Conservation (phyloP, 2,888 invertebrate species). For the Drosophila basisetae region DNA sequence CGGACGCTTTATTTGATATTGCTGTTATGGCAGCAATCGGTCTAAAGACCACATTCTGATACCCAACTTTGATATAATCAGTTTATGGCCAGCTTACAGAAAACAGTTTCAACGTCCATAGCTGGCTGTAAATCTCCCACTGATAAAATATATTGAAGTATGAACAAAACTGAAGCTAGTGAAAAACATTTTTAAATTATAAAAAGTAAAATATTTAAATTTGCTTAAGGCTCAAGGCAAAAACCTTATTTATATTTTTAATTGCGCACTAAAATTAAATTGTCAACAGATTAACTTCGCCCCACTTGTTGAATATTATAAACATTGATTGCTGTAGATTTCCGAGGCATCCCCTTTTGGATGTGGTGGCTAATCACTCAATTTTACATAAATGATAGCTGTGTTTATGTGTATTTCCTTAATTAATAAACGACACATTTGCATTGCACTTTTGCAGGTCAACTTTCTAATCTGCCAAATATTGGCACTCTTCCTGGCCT, state of each 20-base stretch:
- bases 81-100: background rate
- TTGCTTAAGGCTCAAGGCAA: too few species aligned
- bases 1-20: background rate
- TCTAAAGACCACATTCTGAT: background rate
- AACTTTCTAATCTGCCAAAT: slow-evolving; percentile 94
- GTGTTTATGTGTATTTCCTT: background rate
- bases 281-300: background rate
- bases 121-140: background rate
- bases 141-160: background rate
- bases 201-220: background rate
- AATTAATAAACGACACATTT: background rate
- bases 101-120: background rate
- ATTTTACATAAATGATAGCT: background rate
- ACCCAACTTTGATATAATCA: background rate
- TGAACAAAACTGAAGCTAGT: background rate
- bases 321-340: background rate
- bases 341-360: background rate
- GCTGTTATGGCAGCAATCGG: background rate
- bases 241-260: background rate
- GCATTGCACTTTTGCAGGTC: slow-evolving; percentile 87
- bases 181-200: background rate
- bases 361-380: background rate
- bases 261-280: background rate
- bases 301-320: background rate
- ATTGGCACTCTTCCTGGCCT: slow-evolving; percentile 91